A percentile compares a stretch with the other conserved stretches of the same genome.
Evolutionary conservation across 1,140 invertebrate species (phyloP).

Genomic region (Anastatus disparis): DNA sequence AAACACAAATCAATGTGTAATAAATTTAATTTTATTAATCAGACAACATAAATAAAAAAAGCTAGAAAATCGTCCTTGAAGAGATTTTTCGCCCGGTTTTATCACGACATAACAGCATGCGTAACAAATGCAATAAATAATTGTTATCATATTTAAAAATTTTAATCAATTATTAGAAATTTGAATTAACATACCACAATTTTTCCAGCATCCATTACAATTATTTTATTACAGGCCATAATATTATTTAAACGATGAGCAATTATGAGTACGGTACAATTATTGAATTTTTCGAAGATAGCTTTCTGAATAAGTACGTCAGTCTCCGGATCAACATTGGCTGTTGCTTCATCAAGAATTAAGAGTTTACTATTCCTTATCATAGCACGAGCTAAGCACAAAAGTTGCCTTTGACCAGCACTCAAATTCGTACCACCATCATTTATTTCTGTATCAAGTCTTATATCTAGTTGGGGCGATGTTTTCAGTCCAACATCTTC

Average conservation of each 20-base stretch:
- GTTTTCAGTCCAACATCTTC: slow-evolving; percentile 70
- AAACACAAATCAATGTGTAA: too few species aligned
- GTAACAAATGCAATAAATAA: too few species aligned
- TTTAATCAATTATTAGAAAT: too few species aligned
- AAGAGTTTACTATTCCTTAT: slow-evolving; percentile 80
- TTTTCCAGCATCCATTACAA: slow-evolving; percentile 76
- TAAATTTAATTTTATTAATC: too few species aligned
- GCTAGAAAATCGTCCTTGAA: too few species aligned
- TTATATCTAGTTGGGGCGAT: slow-evolving; percentile 73
- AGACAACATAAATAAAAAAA: too few species aligned
- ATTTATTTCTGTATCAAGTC: slow-evolving; percentile 75
- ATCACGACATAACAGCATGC: too few species aligned
- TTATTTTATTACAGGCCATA: slow-evolving; percentile 70
- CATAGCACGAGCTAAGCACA: slow-evolving; percentile 83
- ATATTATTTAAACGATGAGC: slow-evolving; percentile 73
- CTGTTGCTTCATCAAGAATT: slow-evolving; percentile 75
- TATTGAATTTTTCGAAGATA: slow-evolving; percentile 60
- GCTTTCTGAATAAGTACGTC: slow-evolving; percentile 56
- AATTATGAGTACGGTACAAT: slow-evolving; percentile 73
- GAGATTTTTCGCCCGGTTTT: too few species aligned
- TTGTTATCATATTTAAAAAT: too few species aligned
- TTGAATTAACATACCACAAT: too few species aligned
- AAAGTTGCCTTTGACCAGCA: slow-evolving; percentile 84
- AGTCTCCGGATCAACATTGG: slow-evolving; percentile 65
- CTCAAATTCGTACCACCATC: slow-evolving; percentile 84